These are phyloP conservation scores for Operophtera brumata DNA, from an alignment of 2,888 invertebrate genomes.

Conservation along the genomic window DNA sequence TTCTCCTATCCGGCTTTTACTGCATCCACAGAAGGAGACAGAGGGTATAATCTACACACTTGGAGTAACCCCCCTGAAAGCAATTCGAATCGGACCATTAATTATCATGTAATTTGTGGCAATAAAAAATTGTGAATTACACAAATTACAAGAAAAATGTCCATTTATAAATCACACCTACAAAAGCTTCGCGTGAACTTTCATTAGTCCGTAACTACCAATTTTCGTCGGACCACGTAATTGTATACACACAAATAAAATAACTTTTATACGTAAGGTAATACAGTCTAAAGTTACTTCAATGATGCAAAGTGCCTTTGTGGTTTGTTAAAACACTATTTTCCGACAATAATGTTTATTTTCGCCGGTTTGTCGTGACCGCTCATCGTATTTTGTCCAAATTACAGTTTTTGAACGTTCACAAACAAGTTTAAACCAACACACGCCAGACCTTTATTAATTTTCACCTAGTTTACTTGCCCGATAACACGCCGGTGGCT, in stretches of 20 bases:
- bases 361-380: slow-evolving; percentile 28
- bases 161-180: slow-evolving; percentile 45
- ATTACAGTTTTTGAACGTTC: slow-evolving; percentile 31
- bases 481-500: slow-evolving; percentile 9
- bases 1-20: too few species aligned
- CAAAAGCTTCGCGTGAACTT: slow-evolving; percentile 41
- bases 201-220: slow-evolving; percentile 39
- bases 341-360: slow-evolving; percentile 26
- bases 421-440: slow-evolving; percentile 25
- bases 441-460: slow-evolving; percentile 23
- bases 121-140: slow-evolving; percentile 42
- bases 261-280: slow-evolving; percentile 8
- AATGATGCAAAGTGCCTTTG: slow-evolving; percentile 1
- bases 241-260: slow-evolving; percentile 15
- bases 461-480: slow-evolving; percentile 25
- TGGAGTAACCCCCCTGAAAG: too few species aligned
- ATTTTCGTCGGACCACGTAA: slow-evolving; percentile 35
- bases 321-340: slow-evolving; percentile 16
- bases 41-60: too few species aligned
- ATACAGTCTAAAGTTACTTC: slow-evolving; percentile 10
- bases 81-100: slow-evolving; percentile 16
- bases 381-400: slow-evolving; percentile 27
- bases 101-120: slow-evolving; percentile 44
- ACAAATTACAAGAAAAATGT: slow-evolving; percentile 37
- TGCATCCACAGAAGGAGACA: too few species aligned